These are phyloP conservation scores for Cepaea hortensis DNA, from an alignment of 2,888 invertebrate species.

Conservation along the genomic window DNA sequence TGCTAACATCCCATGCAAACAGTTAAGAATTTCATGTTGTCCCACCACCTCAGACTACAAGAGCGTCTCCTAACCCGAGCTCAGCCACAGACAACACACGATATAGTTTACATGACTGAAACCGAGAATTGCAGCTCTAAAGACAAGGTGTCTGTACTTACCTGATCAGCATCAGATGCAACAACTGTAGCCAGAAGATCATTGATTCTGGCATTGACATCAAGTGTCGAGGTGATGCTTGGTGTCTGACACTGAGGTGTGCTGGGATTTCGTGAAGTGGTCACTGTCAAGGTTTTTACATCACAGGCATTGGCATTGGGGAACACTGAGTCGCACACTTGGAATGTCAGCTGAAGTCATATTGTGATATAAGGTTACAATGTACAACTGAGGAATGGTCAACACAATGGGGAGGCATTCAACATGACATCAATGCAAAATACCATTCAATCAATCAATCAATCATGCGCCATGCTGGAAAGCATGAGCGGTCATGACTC, in stretches of 20 bases:
- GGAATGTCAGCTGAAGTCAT: slow-evolving; percentile 54
- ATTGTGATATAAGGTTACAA: neutral
- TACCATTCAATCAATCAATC: no score
- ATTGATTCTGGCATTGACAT: slow-evolving; percentile 53
- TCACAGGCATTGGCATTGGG: slow-evolving; percentile 53
- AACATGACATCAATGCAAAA: neutral
- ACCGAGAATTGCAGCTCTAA: neutral
- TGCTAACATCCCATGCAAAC: no score
- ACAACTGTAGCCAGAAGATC: slow-evolving; percentile 53
- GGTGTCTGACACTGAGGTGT: slow-evolving; percentile 51
- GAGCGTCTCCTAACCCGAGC: no score
- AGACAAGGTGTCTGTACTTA: slow-evolving; percentile 50
- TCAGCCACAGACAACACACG: no score
- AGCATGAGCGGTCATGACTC: no score
- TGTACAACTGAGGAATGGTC: neutral
- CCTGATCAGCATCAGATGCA: slow-evolving; percentile 64
- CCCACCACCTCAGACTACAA: no score
- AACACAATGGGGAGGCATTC: neutral
- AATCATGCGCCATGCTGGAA: no score
- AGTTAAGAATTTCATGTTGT: no score
- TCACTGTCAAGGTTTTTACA: slow-evolving; percentile 51
- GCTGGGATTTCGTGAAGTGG: slow-evolving; percentile 55
- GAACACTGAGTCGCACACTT: slow-evolving; percentile 56
- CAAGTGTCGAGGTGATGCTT: slow-evolving; percentile 49
- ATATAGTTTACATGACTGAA: neutral